Conservation (phyloP, 2,113 vertebrate species). For the Fulmarus glacialis region DNA sequence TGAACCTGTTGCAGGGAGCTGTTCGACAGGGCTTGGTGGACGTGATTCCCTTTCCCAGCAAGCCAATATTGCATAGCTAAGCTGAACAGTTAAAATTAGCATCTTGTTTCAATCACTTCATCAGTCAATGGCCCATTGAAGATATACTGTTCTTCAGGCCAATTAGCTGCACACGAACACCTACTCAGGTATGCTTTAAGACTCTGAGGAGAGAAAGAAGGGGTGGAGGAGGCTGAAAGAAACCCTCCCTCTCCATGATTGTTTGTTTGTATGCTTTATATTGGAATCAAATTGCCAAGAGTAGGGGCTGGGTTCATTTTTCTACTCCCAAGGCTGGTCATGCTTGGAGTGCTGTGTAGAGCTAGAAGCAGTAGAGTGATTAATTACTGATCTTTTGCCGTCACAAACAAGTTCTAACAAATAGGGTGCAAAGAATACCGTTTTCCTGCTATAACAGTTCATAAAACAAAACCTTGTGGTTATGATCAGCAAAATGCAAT, state of each 20-base stretch:
- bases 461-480: slow-evolving; percentile 55
- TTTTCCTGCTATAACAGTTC: slow-evolving; percentile 45
- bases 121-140: not conserved
- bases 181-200: not conserved
- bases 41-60: not conserved
- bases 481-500: slow-evolving; percentile 23
- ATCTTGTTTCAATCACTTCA: not conserved
- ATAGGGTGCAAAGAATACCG: slow-evolving; percentile 48
- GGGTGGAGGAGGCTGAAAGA: not conserved
- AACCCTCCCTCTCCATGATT: not conserved
- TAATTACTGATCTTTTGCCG: not conserved
- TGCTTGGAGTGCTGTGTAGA: not conserved
- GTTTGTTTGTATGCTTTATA: not conserved
- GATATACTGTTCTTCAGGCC: not conserved
- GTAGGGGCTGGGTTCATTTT: not conserved
- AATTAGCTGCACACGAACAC: slow-evolving; percentile 10
- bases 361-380: not conserved
- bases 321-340: not conserved
- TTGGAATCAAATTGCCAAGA: not conserved
- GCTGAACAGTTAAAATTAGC: not conserved
- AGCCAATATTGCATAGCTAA: not conserved
- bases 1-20: not conserved
- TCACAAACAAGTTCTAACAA: slow-evolving; percentile 46
- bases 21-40: not conserved
- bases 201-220: not conserved